Evolutionary conservation across 2,888 invertebrate species (phyloP), one percentile per base, ranked within the genome.

Genomic region (Lobophora halterata): DNA sequence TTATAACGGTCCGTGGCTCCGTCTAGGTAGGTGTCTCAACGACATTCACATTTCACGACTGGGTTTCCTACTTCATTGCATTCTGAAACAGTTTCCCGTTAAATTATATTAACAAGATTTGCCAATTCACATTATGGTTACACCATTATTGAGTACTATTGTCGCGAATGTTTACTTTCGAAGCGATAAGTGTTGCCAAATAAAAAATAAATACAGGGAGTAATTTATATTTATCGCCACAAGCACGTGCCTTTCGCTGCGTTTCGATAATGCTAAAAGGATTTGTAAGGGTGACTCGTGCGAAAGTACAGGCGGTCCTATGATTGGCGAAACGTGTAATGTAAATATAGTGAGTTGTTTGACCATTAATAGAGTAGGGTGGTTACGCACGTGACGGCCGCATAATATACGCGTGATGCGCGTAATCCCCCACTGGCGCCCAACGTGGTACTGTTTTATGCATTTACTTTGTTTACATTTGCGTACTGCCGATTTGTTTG

Each of bases 281-380:
- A 33, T 38, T 52, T 44, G 49, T 42, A 46, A 45, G 52, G 57
- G 48, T 41, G 33, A 12, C 26, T 41, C 40, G 44, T 46, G 44
- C 30, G 38, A 44, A 38, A 31, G 28, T 42, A 11, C 33, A 27
- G 31, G 31, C 23, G 36, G 43, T 40, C 33, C 52, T 56, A 50
- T 68, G 67, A 51, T 63, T 58, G 60, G 52, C 62, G 61, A 65
- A 50, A 56, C 62, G 63, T 57, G 55, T 66, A 72, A 74, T 73
- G 59, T 68, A 73, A 71, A 74, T 64, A 71, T 66, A 30, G 62
- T 57, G 56, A 65, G 60, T 58, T 55, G 61, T 49, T 59, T 58
- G 54, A 55, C 53, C 52, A 52, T 61, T 52, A 60, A 54, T 50
- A 50, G 42, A 10, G 48, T 36, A 36, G 33, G 43, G 42, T 31